Conservation (phyloP, 2,888 invertebrate genomes). For the Deilephila porcellus region DNA sequence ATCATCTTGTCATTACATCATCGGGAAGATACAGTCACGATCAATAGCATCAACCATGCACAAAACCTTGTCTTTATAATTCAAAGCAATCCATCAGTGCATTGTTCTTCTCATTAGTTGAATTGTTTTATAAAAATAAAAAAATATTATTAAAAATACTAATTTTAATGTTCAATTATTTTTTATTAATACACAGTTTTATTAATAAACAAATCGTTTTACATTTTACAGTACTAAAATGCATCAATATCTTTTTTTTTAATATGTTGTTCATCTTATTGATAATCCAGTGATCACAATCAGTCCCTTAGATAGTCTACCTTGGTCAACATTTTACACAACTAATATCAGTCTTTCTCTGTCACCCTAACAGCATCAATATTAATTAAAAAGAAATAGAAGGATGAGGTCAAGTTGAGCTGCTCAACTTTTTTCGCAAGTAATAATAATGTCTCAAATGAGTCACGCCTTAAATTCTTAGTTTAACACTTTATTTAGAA, state of each 20-base stretch:
- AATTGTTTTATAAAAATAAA: no score
- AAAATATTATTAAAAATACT: no score
- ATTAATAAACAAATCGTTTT: no score
- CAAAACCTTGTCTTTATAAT: background rate
- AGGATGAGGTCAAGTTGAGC: background rate
- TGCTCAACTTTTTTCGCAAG: background rate
- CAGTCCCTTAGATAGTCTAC: no score
- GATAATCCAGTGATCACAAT: no score
- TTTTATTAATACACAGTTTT: no score
- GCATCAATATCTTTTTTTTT: no score
- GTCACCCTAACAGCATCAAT: background rate
- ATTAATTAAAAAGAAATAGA: background rate
- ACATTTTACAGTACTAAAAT: no score
- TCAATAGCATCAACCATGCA: background rate
- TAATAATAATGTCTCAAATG: background rate
- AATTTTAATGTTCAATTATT: no score
- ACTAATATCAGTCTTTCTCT: background rate
- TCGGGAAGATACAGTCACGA: background rate
- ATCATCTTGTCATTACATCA: constrained; percentile 2
- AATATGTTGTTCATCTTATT: no score
- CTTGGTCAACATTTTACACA: background rate
- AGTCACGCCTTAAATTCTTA: background rate
- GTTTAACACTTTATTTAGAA: background rate
- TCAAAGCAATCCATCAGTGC: background rate
- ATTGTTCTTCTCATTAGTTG: background rate